Base-by-base conservation (phyloP, 2,888 invertebrate genomes). In the Rhingia campestris region DNA sequence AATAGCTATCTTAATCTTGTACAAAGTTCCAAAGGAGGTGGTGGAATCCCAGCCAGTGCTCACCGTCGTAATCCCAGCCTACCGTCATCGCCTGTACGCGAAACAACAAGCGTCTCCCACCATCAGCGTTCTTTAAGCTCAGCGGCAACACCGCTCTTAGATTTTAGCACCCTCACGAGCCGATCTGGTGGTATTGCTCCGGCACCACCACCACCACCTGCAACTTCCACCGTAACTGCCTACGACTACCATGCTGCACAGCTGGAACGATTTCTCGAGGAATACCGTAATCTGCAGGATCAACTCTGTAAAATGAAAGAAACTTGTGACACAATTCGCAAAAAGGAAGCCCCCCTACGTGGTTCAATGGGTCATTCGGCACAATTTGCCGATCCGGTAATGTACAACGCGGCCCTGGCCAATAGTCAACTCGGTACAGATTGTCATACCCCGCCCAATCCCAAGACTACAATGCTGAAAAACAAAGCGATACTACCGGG, bases 201-300 rank as follows among this genome's bases (percentile, higher is more conserved):
- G 12, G 87, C 87, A 75, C 88, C 89, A 10, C 93, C 1, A 93
- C 88, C 87, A 75, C 88, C 89, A 10, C 93, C 1, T 93, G 30
- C 89, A 7, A 89, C 89, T 10, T 92, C 93, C 1, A 93, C 93
- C 77, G 93, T 94, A 54, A 93, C 92, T 54, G 92, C 93, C 14
- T 96, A 95, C 90, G 96, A 96, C 88, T 95, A 95, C 88, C 95
- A 96, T 89, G 95, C 96, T 0, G 95, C 95, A 12, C 96, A 96
- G 89, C 91, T 96, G 84, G 96, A 96, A 88, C 93, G 94, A 72
- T 96, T 96, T 90, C 93, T 96, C 53, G 95, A 96, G 88, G 96
- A 96, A 89, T 96, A 96, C 89, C 93, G 95, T 87, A 94, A 93
- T 87, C 92, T 96, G 74, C 95, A 96, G 89, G 95, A 95, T 89